phyloP scores from a whole-genome alignment of 2,113 vertebrate species.

The Trematocara stigmaticum region DNA sequence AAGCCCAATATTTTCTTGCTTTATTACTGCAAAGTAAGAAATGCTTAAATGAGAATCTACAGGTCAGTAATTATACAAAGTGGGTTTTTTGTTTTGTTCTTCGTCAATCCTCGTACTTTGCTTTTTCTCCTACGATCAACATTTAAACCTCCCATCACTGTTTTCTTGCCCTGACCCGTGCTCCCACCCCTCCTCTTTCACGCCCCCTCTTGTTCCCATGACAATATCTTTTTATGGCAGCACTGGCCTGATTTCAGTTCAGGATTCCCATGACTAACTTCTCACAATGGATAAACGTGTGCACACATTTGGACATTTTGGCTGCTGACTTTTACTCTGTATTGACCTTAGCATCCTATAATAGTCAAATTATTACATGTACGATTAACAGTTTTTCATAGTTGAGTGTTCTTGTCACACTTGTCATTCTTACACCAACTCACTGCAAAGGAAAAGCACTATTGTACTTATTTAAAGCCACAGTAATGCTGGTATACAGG shows the following conservation, averaged over 20 bases:
- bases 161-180: not conserved
- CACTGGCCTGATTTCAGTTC: slow-evolving; percentile 44
- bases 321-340: not conserved
- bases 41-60: not conserved
- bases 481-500: not conserved
- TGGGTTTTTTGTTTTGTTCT: not conserved
- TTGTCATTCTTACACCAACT: not conserved
- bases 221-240: slow-evolving; percentile 53
- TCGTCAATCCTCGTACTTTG: not conserved
- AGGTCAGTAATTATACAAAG: not conserved
- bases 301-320: not conserved
- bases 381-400: not conserved
- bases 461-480: not conserved
- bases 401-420: not conserved
- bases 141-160: not conserved
- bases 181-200: not conserved
- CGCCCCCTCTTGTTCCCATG: slow-evolving; percentile 18
- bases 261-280: slow-evolving; percentile 46
- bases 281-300: not conserved
- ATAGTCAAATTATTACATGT: not conserved
- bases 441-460: not conserved
- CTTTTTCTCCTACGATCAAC: not conserved
- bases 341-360: not conserved
- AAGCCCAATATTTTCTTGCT: not conserved
- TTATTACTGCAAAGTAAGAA: not conserved